Percentiles rank a stretch among this genome's conserved stretches.
Evolutionary conservation across 2,113 vertebrate genomes (phyloP).

Genomic region (Cinclus cinclus): DNA sequence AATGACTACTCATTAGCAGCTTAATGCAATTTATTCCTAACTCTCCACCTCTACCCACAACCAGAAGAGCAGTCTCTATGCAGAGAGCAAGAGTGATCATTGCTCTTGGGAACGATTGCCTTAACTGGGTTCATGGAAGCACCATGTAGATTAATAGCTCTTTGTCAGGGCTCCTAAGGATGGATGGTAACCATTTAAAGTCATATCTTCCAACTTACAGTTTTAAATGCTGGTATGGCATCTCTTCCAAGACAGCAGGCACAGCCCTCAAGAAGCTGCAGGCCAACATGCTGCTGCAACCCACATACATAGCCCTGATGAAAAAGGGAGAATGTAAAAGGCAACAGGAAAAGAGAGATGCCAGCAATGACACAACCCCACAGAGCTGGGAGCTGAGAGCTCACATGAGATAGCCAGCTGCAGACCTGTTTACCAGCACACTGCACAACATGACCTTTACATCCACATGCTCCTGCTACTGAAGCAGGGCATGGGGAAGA

Average conservation of each 20-base stretch:
- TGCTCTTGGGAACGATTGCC: background rate
- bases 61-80: background rate
- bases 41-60: background rate
- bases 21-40: conserved; percentile 2
- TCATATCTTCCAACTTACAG: background rate
- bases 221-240: background rate
- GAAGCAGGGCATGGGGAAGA: background rate
- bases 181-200: conserved; percentile 11
- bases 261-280: background rate
- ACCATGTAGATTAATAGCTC: background rate
- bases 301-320: background rate
- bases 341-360: background rate
- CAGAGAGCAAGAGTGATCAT: background rate
- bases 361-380: background rate
- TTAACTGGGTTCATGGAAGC: conserved; percentile 5
- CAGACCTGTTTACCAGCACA: background rate
- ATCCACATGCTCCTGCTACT: accelerated
- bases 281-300: background rate
- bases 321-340: background rate
- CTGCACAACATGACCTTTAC: background rate
- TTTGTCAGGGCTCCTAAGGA: background rate
- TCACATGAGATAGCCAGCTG: background rate
- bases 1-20: background rate
- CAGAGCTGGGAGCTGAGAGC: background rate
- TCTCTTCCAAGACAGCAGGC: background rate